Base-by-base conservation (phyloP, 2,888 invertebrate species). In the Apantesis nais region DNA sequence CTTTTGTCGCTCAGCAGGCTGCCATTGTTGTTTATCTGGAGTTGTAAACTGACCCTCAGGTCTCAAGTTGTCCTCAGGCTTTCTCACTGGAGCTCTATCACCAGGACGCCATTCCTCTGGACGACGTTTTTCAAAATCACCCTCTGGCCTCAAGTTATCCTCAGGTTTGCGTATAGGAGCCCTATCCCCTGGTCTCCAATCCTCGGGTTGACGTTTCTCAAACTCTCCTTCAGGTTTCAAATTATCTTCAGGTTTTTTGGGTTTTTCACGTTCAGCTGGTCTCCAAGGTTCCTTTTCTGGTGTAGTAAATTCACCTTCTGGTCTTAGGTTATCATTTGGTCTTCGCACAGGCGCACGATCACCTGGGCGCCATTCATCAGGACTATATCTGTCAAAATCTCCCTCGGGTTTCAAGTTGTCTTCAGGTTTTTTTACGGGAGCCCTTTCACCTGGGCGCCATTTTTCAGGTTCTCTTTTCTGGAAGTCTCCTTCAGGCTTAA, bases 391-490 rank as follows among this genome's bases (percentile, higher is more conserved):
- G 60, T 92, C 94, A 79, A 92, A 95, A n/a, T 96, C 95, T 2
- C 96, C 96, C 88, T 96, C 96, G 0, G 95, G 95, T 71, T 88
- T 88, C 2, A 96, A 83, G 82, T 96, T 96, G 81, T 96, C 96
- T 69, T 92, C 90, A 1, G 95, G 96, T 67, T 86, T 90, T 48
- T 86, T 86, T 29, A 90, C 87, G 8, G 89, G 88, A 60, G 90
- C 91, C 66, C 92, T 89, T 71, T 96, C 96, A 22, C 91, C 95
- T 1, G 96, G 96, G 19, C 86, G 87, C 90, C 93, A 95, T 79
- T 93, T 88, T 71, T 94, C 90, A 68, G 90, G 93, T 48, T 86
- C 85, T 52, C 90, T 89, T 74, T 86, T 91, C 75, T 95, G 95
- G 71, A 96, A 96, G 31, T 95, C 87, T 55, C 95, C 93, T 85